Percentiles rank a stretch among this genome's conserved stretches.
These are phyloP conservation scores for Rhorus exstirpatorius DNA, from an alignment of 2,888 invertebrate species.

Conservation along the genomic window DNA sequence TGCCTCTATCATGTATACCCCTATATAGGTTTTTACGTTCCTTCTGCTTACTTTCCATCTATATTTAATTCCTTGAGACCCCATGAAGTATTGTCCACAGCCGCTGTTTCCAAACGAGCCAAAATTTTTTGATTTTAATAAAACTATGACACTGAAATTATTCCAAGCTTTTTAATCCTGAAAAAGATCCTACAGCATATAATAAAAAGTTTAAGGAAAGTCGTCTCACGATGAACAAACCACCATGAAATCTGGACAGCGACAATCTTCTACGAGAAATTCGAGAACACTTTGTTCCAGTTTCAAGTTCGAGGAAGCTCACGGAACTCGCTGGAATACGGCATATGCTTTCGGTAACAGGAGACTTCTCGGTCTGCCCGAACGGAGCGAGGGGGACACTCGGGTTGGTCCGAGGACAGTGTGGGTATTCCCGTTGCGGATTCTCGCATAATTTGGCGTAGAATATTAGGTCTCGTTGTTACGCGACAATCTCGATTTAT, in stretches of 20 bases:
- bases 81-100: no score
- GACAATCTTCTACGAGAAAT: constrained; percentile 75
- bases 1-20: no score
- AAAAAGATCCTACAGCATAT: no score
- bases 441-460: constrained; percentile 66
- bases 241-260: constrained; percentile 52
- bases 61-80: no score
- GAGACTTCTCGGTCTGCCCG: constrained; percentile 14
- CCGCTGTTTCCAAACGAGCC: no score
- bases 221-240: neutral
- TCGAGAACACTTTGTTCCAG: constrained; percentile 51
- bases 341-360: constrained; percentile 46
- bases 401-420: constrained; percentile 32
- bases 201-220: neutral
- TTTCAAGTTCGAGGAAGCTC: constrained; percentile 16
- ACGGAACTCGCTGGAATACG: constrained; percentile 36
- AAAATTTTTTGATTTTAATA: no score
- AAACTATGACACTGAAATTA: no score
- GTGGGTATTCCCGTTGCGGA: constrained; percentile 62
- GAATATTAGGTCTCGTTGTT: constrained; percentile 67
- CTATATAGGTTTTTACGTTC: no score
- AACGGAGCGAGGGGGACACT: neutral
- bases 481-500: constrained; percentile 64
- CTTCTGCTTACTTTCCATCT: no score
- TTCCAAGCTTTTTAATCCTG: no score